phyloP scores from a whole-genome alignment of 2,797 vertebrate species.

The Potorous gilbertii region DNA sequence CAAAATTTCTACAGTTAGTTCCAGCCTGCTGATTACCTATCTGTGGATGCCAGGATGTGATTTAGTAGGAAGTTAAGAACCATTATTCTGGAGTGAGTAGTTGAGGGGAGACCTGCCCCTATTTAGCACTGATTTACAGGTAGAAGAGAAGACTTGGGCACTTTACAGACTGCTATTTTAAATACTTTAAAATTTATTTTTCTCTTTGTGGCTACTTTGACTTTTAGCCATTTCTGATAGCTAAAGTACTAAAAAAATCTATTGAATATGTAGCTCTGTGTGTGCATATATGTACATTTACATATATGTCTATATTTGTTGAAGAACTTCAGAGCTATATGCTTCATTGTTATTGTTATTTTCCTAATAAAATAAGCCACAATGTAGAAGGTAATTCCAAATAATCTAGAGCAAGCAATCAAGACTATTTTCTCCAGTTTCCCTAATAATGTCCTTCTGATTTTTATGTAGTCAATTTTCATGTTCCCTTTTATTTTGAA shows the following conservation, averaged over 20 bases:
- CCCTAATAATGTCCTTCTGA: slow-evolving; percentile 34
- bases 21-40: not conserved
- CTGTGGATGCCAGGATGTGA: not conserved
- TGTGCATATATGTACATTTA: too few relatives aligned
- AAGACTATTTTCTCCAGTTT: slow-evolving; percentile 40
- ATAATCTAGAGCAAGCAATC: not conserved
- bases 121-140: not conserved
- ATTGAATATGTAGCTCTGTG: too few relatives aligned
- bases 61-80: not conserved
- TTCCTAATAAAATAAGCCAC: not conserved
- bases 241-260: not conserved
- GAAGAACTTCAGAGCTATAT: not conserved
- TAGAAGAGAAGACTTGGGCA: not conserved
- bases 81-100: not conserved
- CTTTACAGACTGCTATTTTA: not conserved
- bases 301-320: not conserved
- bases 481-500: not conserved
- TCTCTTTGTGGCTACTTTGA: not conserved
- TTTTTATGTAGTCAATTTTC: slow-evolving; percentile 52
- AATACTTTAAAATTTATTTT: not conserved
- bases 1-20: not conserved
- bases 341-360: not conserved
- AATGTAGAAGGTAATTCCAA: not conserved
- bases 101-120: not conserved
- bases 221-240: not conserved